These are phyloP conservation scores for Phalacrocorax pelagicus DNA, from an alignment of 2,113 vertebrate species.

Conservation along the genomic window DNA sequence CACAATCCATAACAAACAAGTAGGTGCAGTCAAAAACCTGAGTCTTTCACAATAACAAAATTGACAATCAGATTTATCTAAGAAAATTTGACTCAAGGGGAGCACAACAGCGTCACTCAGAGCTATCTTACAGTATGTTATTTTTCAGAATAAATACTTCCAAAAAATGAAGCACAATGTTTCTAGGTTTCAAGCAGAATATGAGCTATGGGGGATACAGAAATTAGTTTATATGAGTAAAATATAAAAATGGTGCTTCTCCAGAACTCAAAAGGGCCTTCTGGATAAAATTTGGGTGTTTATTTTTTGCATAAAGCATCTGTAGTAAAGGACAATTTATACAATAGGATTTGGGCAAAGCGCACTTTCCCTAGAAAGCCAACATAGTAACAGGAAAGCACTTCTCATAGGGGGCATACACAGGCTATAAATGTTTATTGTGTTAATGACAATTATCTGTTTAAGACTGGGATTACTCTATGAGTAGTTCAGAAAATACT, in stretches of 20 bases:
- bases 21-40: not conserved
- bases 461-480: not conserved
- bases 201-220: not conserved
- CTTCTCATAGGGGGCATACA: not conserved
- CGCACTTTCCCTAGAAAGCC: not conserved
- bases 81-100: not conserved
- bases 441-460: slow-evolving; percentile 44
- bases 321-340: not conserved
- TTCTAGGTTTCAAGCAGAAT: not conserved
- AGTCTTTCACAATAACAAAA: not conserved
- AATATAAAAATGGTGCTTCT: not conserved
- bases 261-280: not conserved
- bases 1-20: not conserved
- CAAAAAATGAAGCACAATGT: not conserved
- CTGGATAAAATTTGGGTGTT: not conserved
- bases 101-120: slow-evolving; percentile 24
- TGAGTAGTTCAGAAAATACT: slow-evolving; percentile 13
- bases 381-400: not conserved
- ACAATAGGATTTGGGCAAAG: not conserved
- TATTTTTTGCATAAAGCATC: not conserved
- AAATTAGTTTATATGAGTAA: not conserved
- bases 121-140: not conserved
- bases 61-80: slow-evolving; percentile 2
- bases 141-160: not conserved
- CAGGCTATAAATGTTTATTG: slow-evolving; percentile 20